Evolutionary conservation across 2,113 vertebrate genomes (phyloP).

Genomic region (Butorides virescens): DNA sequence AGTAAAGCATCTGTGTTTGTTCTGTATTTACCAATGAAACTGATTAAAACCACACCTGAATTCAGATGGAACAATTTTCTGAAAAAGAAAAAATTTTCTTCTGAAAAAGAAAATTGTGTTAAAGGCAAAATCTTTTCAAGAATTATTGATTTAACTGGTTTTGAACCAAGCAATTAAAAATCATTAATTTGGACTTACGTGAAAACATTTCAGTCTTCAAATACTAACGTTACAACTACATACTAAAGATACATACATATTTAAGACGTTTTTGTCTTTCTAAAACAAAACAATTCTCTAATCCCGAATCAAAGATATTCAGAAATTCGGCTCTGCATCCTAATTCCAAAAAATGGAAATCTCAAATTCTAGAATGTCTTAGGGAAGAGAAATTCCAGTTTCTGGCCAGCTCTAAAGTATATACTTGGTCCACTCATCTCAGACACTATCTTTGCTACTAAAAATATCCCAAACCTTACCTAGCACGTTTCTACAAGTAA

Average conservation of each 20-base stretch:
- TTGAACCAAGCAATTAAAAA: not conserved
- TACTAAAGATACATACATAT: not conserved
- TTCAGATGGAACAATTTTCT: not conserved
- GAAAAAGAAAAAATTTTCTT: not conserved
- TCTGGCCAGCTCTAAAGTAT: not conserved
- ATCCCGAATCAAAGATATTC: not conserved
- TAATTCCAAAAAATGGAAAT: not conserved
- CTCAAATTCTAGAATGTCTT: not conserved
- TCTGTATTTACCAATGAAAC: not conserved
- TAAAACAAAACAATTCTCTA: not conserved
- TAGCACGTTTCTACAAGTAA: not conserved
- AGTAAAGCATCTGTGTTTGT: not conserved
- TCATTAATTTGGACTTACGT: not conserved
- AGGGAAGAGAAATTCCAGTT: not conserved
- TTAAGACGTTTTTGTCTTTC: not conserved
- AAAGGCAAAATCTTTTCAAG: not conserved
- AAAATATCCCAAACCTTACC: not conserved
- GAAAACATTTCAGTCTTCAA: not conserved
- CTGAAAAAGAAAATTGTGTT: not conserved
- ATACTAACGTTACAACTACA: not conserved
- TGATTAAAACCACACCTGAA: not conserved
- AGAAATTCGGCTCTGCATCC: not conserved
- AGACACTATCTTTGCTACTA: not conserved
- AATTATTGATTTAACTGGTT: not conserved
- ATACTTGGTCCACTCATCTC: not conserved